phyloP scores from a whole-genome alignment of 2,888 invertebrate species.

The Apamea sordens region DNA sequence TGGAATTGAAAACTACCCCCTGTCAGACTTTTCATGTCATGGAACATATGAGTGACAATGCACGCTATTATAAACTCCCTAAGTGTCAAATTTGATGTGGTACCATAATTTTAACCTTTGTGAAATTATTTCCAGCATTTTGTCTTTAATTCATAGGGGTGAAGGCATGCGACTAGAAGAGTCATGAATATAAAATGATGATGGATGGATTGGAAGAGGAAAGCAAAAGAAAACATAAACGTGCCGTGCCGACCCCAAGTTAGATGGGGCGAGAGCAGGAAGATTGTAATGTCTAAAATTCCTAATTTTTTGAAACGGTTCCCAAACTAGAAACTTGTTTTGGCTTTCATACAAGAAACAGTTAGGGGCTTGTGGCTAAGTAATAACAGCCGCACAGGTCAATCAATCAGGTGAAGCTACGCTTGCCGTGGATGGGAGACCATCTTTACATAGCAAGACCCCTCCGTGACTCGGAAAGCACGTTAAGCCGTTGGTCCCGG shows the following conservation, averaged over 20 bases:
- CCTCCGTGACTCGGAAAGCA: too few species aligned
- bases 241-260: background rate
- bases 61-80: conserved; percentile 3
- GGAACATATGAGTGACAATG: conserved; percentile 15
- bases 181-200: background rate
- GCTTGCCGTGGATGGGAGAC: too few species aligned
- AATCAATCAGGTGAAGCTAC: too few species aligned
- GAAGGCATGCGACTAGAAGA: background rate
- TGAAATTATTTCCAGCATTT: background rate
- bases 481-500: too few species aligned
- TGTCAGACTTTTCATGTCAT: conserved; percentile 7
- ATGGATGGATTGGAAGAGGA: background rate
- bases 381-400: too few species aligned
- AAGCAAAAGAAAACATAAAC: background rate
- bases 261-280: background rate
- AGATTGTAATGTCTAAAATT: background rate
- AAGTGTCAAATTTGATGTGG: background rate
- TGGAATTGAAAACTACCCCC: conserved; percentile 8
- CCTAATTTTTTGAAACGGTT: background rate
- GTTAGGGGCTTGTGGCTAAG: background rate
- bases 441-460: too few species aligned
- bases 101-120: background rate
- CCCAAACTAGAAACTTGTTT: background rate
- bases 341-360: background rate
- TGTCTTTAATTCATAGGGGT: background rate